Base-by-base conservation (phyloP, 1,140 invertebrate species). In the Drosophila tsacasi region DNA sequence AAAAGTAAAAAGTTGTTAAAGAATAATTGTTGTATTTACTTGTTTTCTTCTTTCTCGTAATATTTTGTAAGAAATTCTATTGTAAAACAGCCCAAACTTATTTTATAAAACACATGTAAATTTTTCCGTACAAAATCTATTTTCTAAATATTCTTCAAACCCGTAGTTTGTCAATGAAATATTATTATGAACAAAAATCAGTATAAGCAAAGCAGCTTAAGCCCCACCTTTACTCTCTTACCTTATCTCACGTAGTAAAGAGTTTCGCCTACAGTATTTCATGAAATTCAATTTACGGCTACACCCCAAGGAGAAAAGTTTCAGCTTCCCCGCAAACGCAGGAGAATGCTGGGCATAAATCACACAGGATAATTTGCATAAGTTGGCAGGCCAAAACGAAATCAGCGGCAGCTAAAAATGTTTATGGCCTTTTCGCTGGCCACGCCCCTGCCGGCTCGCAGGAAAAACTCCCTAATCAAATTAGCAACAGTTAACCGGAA, bases 401-500 rank as follows among this genome's bases (percentile, higher is more conserved):
- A 83, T 76, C 64, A 60, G 72, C 77, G 67, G 73, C 60, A 78
- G 61, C 73, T 40, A 42, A 64, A 69, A 62, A 73, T 85, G 67
- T 83, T 65, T 76, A 67, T 76, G 61, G 68, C 47, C 59, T 77
- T 77, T 78, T 78, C 60, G 54, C 58, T 78, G 57, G 76, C 76
- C 66, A 58, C 67, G 42, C 57, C 54, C 40, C 3, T n/a, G 6
- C 15, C 10, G 19, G 8, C 25, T n/a, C 13, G 27, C 37, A 4
- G 21, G 49, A 46, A 61, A 79, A 67, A 84, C 39, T 89, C 85
- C 87, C 84, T 89, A 89, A 89, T 89, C 84, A 89, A 89, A 89
- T 89, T 89, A 89, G 84, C 78, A 84, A 89, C 85, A 81, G 85
- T 81, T 89, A 81, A 81, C 69, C 81, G 83, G 83, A 87, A 83